Evolutionary conservation across 2,797 vertebrate species (phyloP).

Genomic region (Lacerta viridis): DNA sequence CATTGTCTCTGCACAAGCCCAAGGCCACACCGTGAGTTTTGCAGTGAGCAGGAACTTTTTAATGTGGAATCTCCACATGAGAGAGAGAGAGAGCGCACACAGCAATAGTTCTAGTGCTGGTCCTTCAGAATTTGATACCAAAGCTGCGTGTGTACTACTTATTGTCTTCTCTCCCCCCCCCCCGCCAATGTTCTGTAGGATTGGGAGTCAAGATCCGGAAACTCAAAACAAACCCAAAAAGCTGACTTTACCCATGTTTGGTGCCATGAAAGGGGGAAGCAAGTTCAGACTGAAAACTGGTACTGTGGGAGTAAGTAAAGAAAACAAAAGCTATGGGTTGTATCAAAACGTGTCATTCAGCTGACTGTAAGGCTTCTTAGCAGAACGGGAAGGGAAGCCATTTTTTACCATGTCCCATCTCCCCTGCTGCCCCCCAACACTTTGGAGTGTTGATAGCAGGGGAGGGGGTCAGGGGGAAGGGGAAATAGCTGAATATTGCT

Average conservation of each 20-base stretch:
- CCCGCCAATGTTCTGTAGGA: conserved; percentile 49
- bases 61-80: neutral
- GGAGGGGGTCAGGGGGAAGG: neutral
- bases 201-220: conserved; percentile 71
- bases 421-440: too few species aligned
- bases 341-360: too few species aligned
- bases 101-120: neutral
- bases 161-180: conserved; percentile 7
- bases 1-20: neutral
- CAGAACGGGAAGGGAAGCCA: too few species aligned
- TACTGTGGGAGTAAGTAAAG: conserved; percentile 91
- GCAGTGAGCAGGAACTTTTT: neutral
- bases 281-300: conserved; percentile 97
- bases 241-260: conserved; percentile 89
- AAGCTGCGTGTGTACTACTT: conserved; percentile 14
- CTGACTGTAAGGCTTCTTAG: too few species aligned
- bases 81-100: neutral
- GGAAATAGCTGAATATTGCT: neutral
- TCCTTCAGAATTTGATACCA: neutral
- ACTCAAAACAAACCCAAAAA: conserved; percentile 86
- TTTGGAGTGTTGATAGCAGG: too few species aligned
- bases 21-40: neutral
- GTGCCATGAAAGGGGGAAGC: conserved; percentile 98
- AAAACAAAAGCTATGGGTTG: neutral
- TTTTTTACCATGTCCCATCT: too few species aligned